Evolutionary conservation across 2,888 invertebrate genomes (phyloP), one percentile per base, ranked within the genome.

Genomic region (Drosophila sordidula): DNA sequence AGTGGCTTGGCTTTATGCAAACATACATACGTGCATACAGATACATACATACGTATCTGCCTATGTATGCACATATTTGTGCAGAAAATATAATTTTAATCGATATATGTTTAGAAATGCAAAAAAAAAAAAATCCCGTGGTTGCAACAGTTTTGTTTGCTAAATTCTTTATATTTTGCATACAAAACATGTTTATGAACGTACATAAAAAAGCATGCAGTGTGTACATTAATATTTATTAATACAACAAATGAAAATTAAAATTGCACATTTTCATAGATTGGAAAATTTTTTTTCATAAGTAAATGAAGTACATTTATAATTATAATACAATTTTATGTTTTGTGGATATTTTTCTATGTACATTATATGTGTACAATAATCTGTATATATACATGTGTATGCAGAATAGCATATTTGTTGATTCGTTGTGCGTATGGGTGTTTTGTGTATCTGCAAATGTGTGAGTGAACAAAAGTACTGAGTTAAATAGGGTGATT

Each of bases 401-500:
- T 22, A 22, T 62, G 3, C 34, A 12, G 22, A 61, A 34, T 34
- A 32, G 38, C 45, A 62, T 47, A 50, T 63, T 63, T 63, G 64
- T 63, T 50, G 64, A 63, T 63, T 47, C 47, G 14, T 46, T 26
- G 36, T 50, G 22, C 29, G 62, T 50, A 26, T 36, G 34, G 34
- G 41, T 52, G 39, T 63, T 57, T 44, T 70, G 44, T 54, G 55
- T 45, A 39, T 75, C 54, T 64, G 45, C 44, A 38, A 34, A 34
- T 42, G 63, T 59, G 55, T 49, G 29, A 54, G 61, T 59, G 67
- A 65, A 64, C 38, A 58, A 71, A 69, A 75, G 73, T 74, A 70
- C 69, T 69, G 69, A 83, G 63, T 78, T 79, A 82, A 78, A 88
- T 88, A 75, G 73, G 80, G 80, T 87, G 84, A 87, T 85, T 85